Base-by-base conservation (phyloP, 2,797 vertebrate genomes). In the Neosalanx taihuensis region DNA sequence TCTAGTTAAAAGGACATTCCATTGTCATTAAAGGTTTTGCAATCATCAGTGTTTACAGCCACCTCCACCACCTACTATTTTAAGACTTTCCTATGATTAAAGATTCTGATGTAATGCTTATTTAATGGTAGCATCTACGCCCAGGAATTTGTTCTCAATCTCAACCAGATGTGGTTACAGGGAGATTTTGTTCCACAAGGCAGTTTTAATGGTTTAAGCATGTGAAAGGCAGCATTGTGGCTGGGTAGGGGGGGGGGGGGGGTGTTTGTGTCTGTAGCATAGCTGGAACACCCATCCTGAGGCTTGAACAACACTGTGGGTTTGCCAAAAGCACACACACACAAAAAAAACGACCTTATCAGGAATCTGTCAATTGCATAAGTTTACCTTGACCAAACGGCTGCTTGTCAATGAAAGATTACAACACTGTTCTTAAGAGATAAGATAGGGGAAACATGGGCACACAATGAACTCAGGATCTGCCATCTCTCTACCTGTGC, bases 361-460 rank as follows among this genome's bases (percentile, higher is more conserved):
- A 77, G 41, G 75, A 80, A 74, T 76, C 69, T 59, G 53, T 35
- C 59, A 12, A 83, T 90, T 91, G 76, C 86, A 84, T 81, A 90
- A 91, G 85, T 68, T 84, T 81, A 87, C 87, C 78, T 83, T 85
- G 82, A 89, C 70, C 82, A 91, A 82, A 86, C 76, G 64, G 70
- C 69, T 71, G 77, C 83, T 67, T 81, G 77, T 72, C 81, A 46
- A 72, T 75, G 49, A 75, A 70, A 20, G 46, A 83, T 94, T 94
- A 85, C 90, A 78, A 89, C 88, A 93, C 68, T 58, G 74, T 76
- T 18, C 53, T 3, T 10, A 49, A 15, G 13, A 82, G 90, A 92
- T 92, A 90, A 93, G 92, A 92, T 92, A 86, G 81, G 85, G 76
- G 2, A 6, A 71, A 30, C 12, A 18, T 65, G 64, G 57, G 80